Conservation (phyloP, 2,797 vertebrate species). For the Sternotherus odoratus region DNA sequence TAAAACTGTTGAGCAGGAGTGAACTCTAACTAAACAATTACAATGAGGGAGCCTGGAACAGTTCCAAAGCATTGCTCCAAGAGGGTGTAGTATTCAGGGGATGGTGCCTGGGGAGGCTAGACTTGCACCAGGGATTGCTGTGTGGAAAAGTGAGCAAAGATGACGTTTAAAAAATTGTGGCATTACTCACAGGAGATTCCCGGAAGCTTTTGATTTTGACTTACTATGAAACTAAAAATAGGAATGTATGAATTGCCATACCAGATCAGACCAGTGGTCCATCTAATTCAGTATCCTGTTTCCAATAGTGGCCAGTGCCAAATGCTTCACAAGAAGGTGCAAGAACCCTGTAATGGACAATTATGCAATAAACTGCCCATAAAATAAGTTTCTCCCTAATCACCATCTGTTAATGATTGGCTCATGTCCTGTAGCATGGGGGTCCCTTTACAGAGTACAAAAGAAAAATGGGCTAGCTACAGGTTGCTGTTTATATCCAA, state of each 20-base stretch:
- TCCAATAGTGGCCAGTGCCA: neutral
- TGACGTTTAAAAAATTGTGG: neutral
- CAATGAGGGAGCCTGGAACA: neutral
- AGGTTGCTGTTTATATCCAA: neutral
- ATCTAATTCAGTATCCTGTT: neutral
- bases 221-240: neutral
- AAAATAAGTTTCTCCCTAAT: neutral
- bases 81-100: neutral
- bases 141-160: neutral
- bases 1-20: slow-evolving; percentile 42
- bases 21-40: neutral
- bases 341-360: neutral
- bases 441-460: neutral
- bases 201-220: neutral
- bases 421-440: neutral
- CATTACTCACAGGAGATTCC: neutral
- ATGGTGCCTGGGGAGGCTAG: neutral
- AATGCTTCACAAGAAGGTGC: neutral
- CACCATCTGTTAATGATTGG: neutral
- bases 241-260: neutral
- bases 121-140: neutral
- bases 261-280: neutral
- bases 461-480: too few species aligned
- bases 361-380: neutral
- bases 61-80: neutral